These are phyloP conservation scores for Pasiphila rectangulata DNA, from an alignment of 2,888 invertebrate species.

Conservation along the genomic window DNA sequence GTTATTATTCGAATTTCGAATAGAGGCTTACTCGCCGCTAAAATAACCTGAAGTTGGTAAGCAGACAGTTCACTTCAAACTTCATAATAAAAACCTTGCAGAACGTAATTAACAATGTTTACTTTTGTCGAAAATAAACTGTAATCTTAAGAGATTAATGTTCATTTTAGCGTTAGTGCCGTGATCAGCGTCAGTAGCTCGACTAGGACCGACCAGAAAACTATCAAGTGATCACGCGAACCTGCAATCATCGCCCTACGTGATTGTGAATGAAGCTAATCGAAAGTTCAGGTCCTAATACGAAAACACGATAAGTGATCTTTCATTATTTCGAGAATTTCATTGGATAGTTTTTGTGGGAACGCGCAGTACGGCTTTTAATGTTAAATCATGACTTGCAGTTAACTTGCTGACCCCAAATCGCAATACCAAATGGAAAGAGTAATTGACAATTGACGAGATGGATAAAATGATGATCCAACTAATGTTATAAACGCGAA, in stretches of 20 bases:
- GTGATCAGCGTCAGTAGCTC: neutral
- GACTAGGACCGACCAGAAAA: constrained; percentile 42
- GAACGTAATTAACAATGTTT: no score
- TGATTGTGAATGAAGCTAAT: constrained; percentile 65
- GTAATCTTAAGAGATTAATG: no score
- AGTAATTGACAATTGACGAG: no score
- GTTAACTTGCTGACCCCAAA: neutral
- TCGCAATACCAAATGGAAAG: neutral
- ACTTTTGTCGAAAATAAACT: no score
- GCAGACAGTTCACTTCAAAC: no score
- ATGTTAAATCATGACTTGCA: neutral
- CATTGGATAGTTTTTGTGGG: constrained; percentile 5
- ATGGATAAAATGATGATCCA: no score
- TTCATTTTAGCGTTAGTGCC: no score
- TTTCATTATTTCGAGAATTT: constrained; percentile 30
- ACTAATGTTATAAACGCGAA: no score
- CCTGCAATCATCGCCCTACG: constrained; percentile 62
- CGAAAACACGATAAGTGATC: constrained; percentile 35
- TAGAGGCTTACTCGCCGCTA: no score
- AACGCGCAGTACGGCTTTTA: neutral
- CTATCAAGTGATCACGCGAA: constrained; percentile 66
- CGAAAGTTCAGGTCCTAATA: constrained; percentile 44
- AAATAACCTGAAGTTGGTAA: no score
- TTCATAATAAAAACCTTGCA: no score
- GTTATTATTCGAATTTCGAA: no score